Evolutionary conservation across 2,888 invertebrate species (phyloP), one percentile per base, ranked within the genome.

Genomic region (Timandra comae): DNA sequence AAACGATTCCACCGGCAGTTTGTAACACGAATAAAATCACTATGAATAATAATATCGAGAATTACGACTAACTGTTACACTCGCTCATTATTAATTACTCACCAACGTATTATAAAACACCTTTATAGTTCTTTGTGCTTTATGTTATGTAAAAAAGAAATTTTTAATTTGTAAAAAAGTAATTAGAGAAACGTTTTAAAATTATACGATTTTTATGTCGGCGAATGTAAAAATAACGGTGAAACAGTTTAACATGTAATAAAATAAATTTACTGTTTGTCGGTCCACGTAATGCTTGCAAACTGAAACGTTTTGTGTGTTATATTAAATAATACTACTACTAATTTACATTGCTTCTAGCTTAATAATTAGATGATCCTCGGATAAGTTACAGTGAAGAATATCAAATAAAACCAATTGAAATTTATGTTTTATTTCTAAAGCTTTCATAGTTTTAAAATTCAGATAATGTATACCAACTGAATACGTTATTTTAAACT

Each of bases 1-100:
- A 69, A 76, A 66, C 66, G 68, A 59, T 64, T 63, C 57, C 51
- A 56, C 43, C 43, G 46, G 47, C 43, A 49, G 45, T 58, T 56
- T 51, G 45, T 43, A 38, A 56, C 58, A 56, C 56, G 57, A 56
- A 62, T 58, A 55, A 56, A 62, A 61, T 61, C 51, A 42, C 56
- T 46, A 57, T 64, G 56, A 66, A 67, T 66, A 62, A 59, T 53
- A 62, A 57, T 55, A 57, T 55, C 50, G 54, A 39, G 43, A 42
- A 52, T 49, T 60, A 57, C 43, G 40, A 52, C 38, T 39, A 38
- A 54, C 51, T 45, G 52, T 52, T 52, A 38, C 44, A 52, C 45
- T 52, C 48, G 55, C 51, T 56, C 49, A 46, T 49, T 53, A 62
- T 54, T 56, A 56, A 56, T 50, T 51, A 52, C 46, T 46, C 45